Evolutionary conservation across 2,113 vertebrate species (phyloP), one percentile per base, ranked within the genome.

Genomic region (Dicrurus megarhynchus): DNA sequence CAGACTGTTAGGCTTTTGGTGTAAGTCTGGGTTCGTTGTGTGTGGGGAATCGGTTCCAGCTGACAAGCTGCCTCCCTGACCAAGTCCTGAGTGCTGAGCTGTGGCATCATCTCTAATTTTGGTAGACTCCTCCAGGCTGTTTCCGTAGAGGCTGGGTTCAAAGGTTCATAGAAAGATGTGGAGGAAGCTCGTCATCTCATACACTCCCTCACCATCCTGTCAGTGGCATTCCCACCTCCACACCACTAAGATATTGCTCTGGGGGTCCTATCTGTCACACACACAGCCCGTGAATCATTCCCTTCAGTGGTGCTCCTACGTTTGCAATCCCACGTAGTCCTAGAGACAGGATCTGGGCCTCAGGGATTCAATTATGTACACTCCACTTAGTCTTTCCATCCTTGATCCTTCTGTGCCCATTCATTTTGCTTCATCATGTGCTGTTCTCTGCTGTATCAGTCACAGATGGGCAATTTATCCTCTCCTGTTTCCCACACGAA

Each of bases 251-350:
- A 89, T 39, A 82, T 84, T 87, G 68, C 73, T 96, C 64, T 69
- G 77, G 60, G 56, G 60, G 77, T 91, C 91, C 81, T 95, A 47
- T 90, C 65, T 95, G 60, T 91, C 89, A 78, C 73, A 16, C 73
- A 16, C 33, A 26, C 11, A 91, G 76, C 30, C 50, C 28, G 9
- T 94, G 91, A 97, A 84, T 97, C 89, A 97, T 81, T 95, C 73
- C 42, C 39, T 84, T 89, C 64, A 75, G 77, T 83, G 78, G 30
- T 21, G 37, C 69, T 93, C 50, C 73, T 92, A 49, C 80, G 18
- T 77, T 50, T 91, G 46, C 87, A 90, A 46, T 94, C 93, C 84
- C 87, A 91, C 23, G 0, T 81, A 93, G 79, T 47, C 77, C 52
- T 87, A 70, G 88, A 95, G 77, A 65, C 76, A 87, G 39, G 69